Conservation (phyloP, 2,888 invertebrate species). For the Platerodrilus igneus region DNA sequence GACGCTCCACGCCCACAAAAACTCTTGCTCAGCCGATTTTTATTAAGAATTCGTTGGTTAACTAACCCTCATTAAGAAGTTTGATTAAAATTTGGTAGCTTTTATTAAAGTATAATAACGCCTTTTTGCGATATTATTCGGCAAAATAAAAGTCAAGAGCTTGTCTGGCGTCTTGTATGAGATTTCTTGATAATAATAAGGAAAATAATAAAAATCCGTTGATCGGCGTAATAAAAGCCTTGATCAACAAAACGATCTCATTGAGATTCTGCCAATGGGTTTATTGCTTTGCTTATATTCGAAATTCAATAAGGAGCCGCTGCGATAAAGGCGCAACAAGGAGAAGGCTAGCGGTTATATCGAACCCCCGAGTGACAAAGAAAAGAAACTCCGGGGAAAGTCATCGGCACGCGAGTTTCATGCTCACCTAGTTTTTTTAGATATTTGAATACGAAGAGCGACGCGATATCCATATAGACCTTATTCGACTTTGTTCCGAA, state of each 20-base stretch:
- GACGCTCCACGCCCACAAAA: too few relatives aligned
- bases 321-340: slow-evolving; percentile 40
- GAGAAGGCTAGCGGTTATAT: slow-evolving; percentile 28
- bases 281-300: slow-evolving; percentile 47
- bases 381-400: slow-evolving; percentile 11
- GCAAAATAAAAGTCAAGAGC: too few relatives aligned
- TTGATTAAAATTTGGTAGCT: too few relatives aligned
- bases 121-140: too few relatives aligned
- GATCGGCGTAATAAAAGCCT: slow-evolving; percentile 34
- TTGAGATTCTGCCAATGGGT: slow-evolving; percentile 45
- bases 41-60: too few relatives aligned
- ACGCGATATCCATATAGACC: slow-evolving; percentile 12
- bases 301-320: slow-evolving; percentile 45
- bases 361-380: slow-evolving; percentile 31
- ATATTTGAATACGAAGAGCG: slow-evolving; percentile 21
- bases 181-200: too few relatives aligned
- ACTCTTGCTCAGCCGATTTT: too few relatives aligned
- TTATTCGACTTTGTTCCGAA: slow-evolving; percentile 13
- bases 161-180: too few relatives aligned
- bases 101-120: too few relatives aligned
- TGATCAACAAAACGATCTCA: slow-evolving; percentile 42
- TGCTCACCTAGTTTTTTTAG: slow-evolving; percentile 20
- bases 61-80: too few relatives aligned
- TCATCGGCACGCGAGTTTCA: slow-evolving; percentile 18
- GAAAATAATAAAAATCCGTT: slow-evolving; percentile 28